Percentiles rank a stretch among this genome's conserved stretches.
Evolutionary conservation across 2,888 invertebrate genomes (phyloP).

Genomic region (Acleris cristana): DNA sequence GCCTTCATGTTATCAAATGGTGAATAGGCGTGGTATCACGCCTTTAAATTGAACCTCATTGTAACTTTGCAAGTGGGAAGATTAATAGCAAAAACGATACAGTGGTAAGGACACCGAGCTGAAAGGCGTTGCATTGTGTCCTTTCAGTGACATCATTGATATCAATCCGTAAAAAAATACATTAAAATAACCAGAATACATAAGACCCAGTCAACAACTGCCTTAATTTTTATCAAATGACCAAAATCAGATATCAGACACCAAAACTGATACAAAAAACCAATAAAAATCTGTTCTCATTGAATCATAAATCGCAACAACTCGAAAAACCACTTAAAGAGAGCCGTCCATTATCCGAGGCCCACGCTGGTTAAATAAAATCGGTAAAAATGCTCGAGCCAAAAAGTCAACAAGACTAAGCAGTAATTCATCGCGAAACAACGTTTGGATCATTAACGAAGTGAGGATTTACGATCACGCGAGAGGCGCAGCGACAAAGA

Average conservation of each 20-base stretch:
- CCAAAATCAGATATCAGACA: background rate
- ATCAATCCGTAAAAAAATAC: background rate
- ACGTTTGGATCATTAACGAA: constrained; percentile 75
- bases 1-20: background rate
- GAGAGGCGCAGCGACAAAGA: constrained; percentile 51
- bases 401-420: constrained; percentile 74
- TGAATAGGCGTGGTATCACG: constrained; percentile 8
- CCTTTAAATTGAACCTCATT: too few species aligned
- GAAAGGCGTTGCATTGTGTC: background rate
- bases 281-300: constrained; percentile 64
- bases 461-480: constrained; percentile 79
- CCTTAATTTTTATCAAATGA: background rate
- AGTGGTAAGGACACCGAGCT: background rate
- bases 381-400: constrained; percentile 66
- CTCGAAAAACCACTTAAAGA: constrained; percentile 76
- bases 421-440: constrained; percentile 75
- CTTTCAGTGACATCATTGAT: background rate
- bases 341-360: constrained; percentile 68
- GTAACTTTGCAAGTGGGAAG: background rate
- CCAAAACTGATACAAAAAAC: constrained; percentile 55
- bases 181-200: background rate
- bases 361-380: constrained; percentile 67
- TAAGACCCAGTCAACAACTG: too few species aligned
- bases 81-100: background rate
- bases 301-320: constrained; percentile 74